Conservation (phyloP, 2,113 vertebrate genomes). For the Nyctibius bracteatus region DNA sequence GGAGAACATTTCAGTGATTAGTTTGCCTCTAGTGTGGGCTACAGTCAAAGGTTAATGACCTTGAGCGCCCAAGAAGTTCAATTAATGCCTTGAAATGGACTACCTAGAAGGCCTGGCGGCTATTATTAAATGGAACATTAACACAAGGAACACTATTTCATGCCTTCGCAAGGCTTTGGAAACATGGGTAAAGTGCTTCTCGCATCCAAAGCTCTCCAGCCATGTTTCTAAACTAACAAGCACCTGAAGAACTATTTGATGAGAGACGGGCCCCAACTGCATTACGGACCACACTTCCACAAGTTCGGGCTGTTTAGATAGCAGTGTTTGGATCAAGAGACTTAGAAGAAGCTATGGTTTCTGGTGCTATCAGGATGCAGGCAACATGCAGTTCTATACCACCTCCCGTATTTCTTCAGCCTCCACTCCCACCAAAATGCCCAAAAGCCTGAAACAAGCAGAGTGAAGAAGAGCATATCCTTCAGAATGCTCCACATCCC, state of each 20-base stretch:
- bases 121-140: slow-evolving; percentile 47
- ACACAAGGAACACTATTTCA: slow-evolving; percentile 13
- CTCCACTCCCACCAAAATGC: not conserved
- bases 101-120: not conserved
- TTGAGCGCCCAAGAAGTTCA: slow-evolving; percentile 41
- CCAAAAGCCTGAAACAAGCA: not conserved
- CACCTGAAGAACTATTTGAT: not conserved
- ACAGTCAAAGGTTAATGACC: slow-evolving; percentile 30
- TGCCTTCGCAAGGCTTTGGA: not conserved
- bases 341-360: not conserved
- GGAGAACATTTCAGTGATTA: not conserved
- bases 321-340: not conserved
- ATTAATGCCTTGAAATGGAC: slow-evolving; percentile 52
- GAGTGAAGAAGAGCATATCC: not conserved
- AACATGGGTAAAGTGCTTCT: not conserved
- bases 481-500: not conserved
- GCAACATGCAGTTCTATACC: not conserved
- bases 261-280: not conserved
- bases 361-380: not conserved
- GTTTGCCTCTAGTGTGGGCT: slow-evolving; percentile 13
- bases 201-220: not conserved
- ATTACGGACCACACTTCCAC: not conserved
- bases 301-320: not conserved
- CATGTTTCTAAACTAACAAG: not conserved
- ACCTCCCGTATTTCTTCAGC: not conserved